Evolutionary conservation across 2,797 vertebrate genomes (phyloP).

Genomic region (Pampus argenteus): DNA sequence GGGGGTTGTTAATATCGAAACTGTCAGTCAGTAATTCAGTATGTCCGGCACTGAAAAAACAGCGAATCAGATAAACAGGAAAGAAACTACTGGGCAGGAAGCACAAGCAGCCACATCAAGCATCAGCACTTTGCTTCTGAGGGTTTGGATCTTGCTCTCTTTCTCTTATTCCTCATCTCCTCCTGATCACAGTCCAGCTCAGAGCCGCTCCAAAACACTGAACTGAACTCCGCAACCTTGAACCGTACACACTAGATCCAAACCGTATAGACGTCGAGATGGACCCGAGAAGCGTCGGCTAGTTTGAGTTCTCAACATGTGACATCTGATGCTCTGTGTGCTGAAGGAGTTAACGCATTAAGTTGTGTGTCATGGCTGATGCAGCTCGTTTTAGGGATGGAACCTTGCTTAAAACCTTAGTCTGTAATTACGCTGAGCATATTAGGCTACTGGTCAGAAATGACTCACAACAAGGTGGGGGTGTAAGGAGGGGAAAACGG

Average conservation of each 20-base stretch:
- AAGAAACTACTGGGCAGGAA: slow-evolving; percentile 59
- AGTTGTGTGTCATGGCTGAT: slow-evolving; percentile 62
- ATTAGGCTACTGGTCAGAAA: slow-evolving; percentile 78
- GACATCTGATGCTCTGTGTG: slow-evolving; percentile 32
- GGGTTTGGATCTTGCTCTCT: slow-evolving; percentile 60
- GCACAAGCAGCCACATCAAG: slow-evolving; percentile 43
- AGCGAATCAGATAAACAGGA: slow-evolving; percentile 79
- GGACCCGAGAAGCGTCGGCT: slow-evolving; percentile 29
- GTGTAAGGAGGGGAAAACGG: slow-evolving; percentile 37
- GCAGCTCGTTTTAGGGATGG: slow-evolving; percentile 64
- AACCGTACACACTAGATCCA: slow-evolving; percentile 51
- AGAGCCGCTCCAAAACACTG: slow-evolving; percentile 61
- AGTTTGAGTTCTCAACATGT: slow-evolving; percentile 11
- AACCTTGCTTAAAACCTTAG: slow-evolving; percentile 68
- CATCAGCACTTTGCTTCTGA: slow-evolving; percentile 54
- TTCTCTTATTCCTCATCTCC: slow-evolving; percentile 53
- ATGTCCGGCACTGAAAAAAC: slow-evolving; percentile 43
- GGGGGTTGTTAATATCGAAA: slow-evolving; percentile 50
- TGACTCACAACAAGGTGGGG: slow-evolving; percentile 75
- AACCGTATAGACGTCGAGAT: slow-evolving; percentile 53
- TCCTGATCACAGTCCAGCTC: slow-evolving; percentile 64
- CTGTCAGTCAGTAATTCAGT: slow-evolving; percentile 46
- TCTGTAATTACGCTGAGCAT: slow-evolving; percentile 78
- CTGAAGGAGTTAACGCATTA: slow-evolving; percentile 60
- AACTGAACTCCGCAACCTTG: slow-evolving; percentile 72